Base-by-base conservation (phyloP, 2,113 vertebrate genomes). In the Gasterosteus nipponicus region DNA sequence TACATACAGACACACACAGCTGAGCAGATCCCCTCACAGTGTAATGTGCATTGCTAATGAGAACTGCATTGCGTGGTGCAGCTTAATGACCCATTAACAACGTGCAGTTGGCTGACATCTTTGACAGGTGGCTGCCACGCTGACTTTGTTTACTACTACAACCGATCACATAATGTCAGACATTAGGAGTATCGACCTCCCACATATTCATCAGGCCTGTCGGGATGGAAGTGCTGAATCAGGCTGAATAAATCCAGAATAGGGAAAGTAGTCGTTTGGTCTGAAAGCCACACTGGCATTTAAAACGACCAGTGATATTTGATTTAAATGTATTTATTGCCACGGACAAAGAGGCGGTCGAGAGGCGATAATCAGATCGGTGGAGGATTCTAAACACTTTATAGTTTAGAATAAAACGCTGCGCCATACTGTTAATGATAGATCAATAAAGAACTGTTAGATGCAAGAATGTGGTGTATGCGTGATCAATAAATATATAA, bases 41-140 rank as follows among this genome's bases (percentile, higher is more conserved):
- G 29, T 46, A 58, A 82, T 80, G 71, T 49, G 10, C 42, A 83
- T 46, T 7, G 61, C 58, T 81, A 89, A 86, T 69, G 73, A 81
- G 26, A 69, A 75, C 59, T 76, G 69, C 73, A 67, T 62, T 76
- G 62, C 31, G 47, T 63, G 66, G 61, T 54, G 74, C 79, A 62
- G 74, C 70, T 78, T 87, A 75, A 89, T 70, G 78, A 84, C 64
- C 77, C 80, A 70, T 83, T 81, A 78, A 85, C 72, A 70, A 80
- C 78, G 78, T 74, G 81, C 63, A 78, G 62, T 77, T 78, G 80
- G 75, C 81, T 63, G 67, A 78, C 83, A 77, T 76, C 70, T 59
- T 73, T 76, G 75, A 86, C 84, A 88, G 84, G 79, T 85, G 82
- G 84, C 82, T 73, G 82, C 75, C 80, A 85, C 38, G 39, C 84